Conservation (phyloP, 1,140 invertebrate species). For the Patella vulgata region DNA sequence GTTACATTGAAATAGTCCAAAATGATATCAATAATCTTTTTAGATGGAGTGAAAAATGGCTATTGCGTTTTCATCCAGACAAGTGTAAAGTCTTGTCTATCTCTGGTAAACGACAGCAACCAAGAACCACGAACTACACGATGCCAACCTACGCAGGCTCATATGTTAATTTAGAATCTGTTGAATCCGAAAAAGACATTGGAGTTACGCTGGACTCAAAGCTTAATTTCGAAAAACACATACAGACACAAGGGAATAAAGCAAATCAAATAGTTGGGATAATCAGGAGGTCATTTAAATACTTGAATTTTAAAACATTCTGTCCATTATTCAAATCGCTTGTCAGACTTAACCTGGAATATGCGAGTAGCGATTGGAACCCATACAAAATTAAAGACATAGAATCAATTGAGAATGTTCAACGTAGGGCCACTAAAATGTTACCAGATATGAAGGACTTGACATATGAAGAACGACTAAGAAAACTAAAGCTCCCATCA, state of each 20-base stretch:
- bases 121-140: not conserved
- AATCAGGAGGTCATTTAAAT: slow-evolving; percentile 10
- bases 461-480: too few relatives aligned
- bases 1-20: slow-evolving; percentile 3
- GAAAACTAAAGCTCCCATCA: too few relatives aligned
- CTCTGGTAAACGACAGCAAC: too few relatives aligned
- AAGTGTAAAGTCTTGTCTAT: slow-evolving; percentile 14
- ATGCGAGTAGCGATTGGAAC: slow-evolving; percentile 5
- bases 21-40: slow-evolving; percentile 14
- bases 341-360: slow-evolving; percentile 21
- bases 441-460: too few relatives aligned
- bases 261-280: slow-evolving; percentile 10
- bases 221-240: slow-evolving; percentile 11
- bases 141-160: not conserved
- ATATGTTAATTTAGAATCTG: not conserved
- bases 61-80: slow-evolving; percentile 18
- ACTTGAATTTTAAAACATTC: not conserved
- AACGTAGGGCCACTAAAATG: slow-evolving; percentile 17
- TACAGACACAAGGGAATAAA: slow-evolving; percentile 14
- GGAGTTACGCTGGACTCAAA: not conserved
- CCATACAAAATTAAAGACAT: slow-evolving; percentile 6
- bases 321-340: slow-evolving; percentile 14
- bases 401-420: slow-evolving; percentile 15
- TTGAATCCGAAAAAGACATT: not conserved
- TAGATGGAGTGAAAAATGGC: slow-evolving; percentile 22